phyloP scores from a whole-genome alignment of 2,888 invertebrate species.

The Temnothorax ravouxi region DNA sequence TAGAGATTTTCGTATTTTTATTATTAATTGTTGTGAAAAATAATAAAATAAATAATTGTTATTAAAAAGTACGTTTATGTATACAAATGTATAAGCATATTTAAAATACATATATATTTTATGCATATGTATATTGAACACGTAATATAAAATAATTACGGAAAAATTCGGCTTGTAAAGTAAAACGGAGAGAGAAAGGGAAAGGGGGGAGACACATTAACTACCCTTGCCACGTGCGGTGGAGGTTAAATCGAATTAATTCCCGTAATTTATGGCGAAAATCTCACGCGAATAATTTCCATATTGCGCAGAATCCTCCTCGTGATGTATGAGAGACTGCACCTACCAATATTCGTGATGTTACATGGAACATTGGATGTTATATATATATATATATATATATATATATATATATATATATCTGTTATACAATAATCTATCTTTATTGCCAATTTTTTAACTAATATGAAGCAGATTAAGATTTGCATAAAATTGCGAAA shows the following conservation, averaged over 20 bases:
- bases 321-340: constrained; percentile 81
- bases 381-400: constrained; percentile 57
- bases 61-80: not conserved
- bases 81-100: not conserved
- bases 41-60: not conserved
- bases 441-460: no score
- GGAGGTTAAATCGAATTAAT: constrained; percentile 78
- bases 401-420: no score
- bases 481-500: no score
- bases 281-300: constrained; percentile 83
- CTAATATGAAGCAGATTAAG: no score
- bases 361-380: constrained; percentile 74
- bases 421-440: no score
- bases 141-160: no score
- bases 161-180: constrained; percentile 6
- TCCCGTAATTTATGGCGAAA: constrained; percentile 81
- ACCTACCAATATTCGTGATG: constrained; percentile 78
- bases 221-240: constrained; percentile 51
- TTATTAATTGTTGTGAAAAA: not conserved
- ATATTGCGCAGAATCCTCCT: constrained; percentile 80
- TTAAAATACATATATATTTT: not conserved
- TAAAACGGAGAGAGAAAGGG: not conserved
- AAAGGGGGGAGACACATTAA: constrained; percentile 33
- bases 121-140: not conserved
- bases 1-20: not conserved